Base-by-base conservation (phyloP, 2,888 invertebrate species). In the Fragum sueziense region DNA sequence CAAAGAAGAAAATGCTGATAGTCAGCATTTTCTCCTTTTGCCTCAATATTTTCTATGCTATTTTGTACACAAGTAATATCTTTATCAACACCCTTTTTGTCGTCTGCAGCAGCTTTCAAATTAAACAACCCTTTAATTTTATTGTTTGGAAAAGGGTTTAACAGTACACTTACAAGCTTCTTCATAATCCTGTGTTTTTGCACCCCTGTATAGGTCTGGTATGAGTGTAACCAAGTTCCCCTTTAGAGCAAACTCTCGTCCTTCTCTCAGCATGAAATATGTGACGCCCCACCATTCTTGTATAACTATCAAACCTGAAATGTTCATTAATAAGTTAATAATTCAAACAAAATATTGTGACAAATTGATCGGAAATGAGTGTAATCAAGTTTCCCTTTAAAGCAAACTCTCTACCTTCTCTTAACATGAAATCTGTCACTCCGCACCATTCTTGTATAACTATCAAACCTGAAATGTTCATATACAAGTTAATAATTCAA, bases 271-370 rank as follows among this genome's bases (percentile, higher is more conserved):
- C 37, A 90, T 89, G 76, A 91, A 90, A 7, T 89, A 80, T 80
- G 91, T 92, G 76, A 91, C 65, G 1, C 90, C 91, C 91, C 91
- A 92, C 91, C 91, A 91, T 80, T 90, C 91, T 78, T 90, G 88
- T 20, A 79, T 70, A 14, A 74, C 57, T 57, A 57, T 57, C 57
- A 57, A 57, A 57, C 57, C 57, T 57, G 27, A 3, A 57, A 57
- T n/a, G 20, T n/a, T n/a, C n/a, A n/a, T n/a, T n/a, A n/a, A n/a
- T n/a, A n/a, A n/a, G n/a, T n/a, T n/a, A n/a, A n/a, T n/a, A n/a
- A n/a, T n/a, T n/a, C n/a, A n/a, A n/a, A n/a, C n/a, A n/a, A n/a
- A n/a, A n/a, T n/a, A n/a, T n/a, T n/a, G n/a, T n/a, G n/a, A n/a
- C n/a, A n/a, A n/a, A n/a, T n/a, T n/a, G 87, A 70, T 91, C 90